These are phyloP conservation scores for Motacilla tschutschensis DNA, from an alignment of 2,113 vertebrate genomes.

Conservation along the genomic window DNA sequence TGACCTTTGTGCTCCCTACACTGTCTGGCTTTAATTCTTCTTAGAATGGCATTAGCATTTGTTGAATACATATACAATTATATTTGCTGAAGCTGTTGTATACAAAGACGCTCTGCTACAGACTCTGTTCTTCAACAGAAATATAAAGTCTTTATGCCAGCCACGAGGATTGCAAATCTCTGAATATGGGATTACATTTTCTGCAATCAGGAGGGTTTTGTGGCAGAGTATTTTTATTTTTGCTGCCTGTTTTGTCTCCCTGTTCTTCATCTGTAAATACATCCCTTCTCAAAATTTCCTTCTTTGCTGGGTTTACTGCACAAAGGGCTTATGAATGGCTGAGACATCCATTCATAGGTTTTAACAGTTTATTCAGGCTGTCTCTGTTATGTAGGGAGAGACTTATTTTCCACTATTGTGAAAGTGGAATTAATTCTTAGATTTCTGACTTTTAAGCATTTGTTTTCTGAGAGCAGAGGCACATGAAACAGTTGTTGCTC, in stretches of 20 bases:
- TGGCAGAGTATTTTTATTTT: constrained; percentile 39
- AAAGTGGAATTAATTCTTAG: constrained; percentile 47
- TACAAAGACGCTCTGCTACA: neutral
- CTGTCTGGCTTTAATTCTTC: constrained; percentile 42
- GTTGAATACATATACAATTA: constrained; percentile 27
- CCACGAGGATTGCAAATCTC: neutral
- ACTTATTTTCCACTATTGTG: neutral
- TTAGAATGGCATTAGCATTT: constrained; percentile 18
- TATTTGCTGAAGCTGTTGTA: constrained; percentile 2
- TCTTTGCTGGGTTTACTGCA: constrained; percentile 18
- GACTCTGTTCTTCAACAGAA: neutral
- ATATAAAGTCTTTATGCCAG: neutral
- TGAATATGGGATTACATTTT: constrained; percentile 48
- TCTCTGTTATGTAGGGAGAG: neutral
- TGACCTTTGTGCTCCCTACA: constrained; percentile 41
- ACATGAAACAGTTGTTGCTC: constrained; percentile 9
- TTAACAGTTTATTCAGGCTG: constrained; percentile 2
- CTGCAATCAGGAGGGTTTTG: constrained; percentile 25
- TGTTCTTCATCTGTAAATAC: constrained; percentile 14
- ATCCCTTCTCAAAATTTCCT: constrained; percentile 10
- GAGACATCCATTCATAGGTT: constrained; percentile 55
- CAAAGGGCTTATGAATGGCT: constrained; percentile 40
- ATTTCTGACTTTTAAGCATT: constrained; percentile 45
- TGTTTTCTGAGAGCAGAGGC: constrained; percentile 7
- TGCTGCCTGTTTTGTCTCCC: constrained; percentile 7